Conservation (phyloP, 1,140 invertebrate genomes). For the Drosophila busckii region DNA sequence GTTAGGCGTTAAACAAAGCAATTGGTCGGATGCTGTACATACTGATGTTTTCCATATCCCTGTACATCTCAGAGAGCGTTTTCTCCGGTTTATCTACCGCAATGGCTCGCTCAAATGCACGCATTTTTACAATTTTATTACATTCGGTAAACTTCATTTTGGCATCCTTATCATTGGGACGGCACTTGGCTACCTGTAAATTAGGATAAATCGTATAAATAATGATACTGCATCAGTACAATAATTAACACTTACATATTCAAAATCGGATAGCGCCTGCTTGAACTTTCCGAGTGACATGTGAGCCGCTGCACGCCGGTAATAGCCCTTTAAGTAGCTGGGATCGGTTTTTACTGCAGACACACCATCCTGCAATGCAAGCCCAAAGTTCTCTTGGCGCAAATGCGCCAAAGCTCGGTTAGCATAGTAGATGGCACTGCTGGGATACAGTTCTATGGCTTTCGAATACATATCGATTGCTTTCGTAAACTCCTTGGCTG, state of each 20-base stretch:
- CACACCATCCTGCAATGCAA: slow-evolving; percentile 93
- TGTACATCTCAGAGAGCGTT: slow-evolving; percentile 88
- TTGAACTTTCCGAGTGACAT: slow-evolving; percentile 99
- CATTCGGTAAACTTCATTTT: slow-evolving; percentile 96
- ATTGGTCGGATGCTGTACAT: slow-evolving; percentile 78
- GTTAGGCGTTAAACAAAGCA: no score
- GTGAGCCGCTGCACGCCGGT: slow-evolving; percentile 95
- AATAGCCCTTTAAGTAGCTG: slow-evolving; percentile 95
- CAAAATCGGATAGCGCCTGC: slow-evolving; percentile 96
- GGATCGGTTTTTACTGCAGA: slow-evolving; percentile 94
- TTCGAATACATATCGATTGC: slow-evolving; percentile 94
- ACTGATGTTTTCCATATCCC: slow-evolving; percentile 95
- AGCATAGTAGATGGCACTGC: slow-evolving; percentile 90
- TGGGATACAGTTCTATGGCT: slow-evolving; percentile 93
- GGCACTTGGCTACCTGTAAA: slow-evolving; percentile 85
- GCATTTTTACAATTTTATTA: slow-evolving; percentile 95
- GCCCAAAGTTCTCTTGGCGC: slow-evolving; percentile 95
- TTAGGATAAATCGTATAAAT: slow-evolving; percentile 12
- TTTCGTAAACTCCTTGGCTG: slow-evolving; percentile 93
- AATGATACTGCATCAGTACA: background rate
- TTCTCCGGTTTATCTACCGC: slow-evolving; percentile 93
- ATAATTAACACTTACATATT: slow-evolving; percentile 86
- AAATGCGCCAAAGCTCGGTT: slow-evolving; percentile 98
- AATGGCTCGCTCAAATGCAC: slow-evolving; percentile 98
- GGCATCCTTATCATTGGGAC: slow-evolving; percentile 96